These are phyloP conservation scores for Therioaphis trifolii DNA, from an alignment of 2,888 invertebrate species.

Conservation along the genomic window DNA sequence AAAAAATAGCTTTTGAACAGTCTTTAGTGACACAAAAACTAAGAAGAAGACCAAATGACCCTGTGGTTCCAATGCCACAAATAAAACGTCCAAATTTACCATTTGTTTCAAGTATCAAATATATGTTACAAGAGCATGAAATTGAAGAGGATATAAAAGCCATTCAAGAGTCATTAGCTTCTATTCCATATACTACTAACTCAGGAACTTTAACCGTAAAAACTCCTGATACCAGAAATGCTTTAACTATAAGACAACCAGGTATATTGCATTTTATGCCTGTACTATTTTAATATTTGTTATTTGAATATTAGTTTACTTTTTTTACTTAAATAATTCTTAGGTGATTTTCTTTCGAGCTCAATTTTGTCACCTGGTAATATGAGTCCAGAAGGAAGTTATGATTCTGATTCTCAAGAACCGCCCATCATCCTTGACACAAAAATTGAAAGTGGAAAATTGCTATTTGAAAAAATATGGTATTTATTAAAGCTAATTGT, in stretches of 20 bases:
- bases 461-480: slow-evolving; percentile 93
- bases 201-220: slow-evolving; percentile 30
- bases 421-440: slow-evolving; percentile 46
- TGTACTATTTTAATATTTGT: neutral
- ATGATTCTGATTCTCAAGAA: slow-evolving; percentile 44
- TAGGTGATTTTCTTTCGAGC: slow-evolving; percentile 43
- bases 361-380: slow-evolving; percentile 37
- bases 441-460: slow-evolving; percentile 89
- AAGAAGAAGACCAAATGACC: slow-evolving; percentile 92
- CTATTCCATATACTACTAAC: slow-evolving; percentile 25
- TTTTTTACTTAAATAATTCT: neutral
- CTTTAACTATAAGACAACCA: slow-evolving; percentile 71
- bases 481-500: slow-evolving; percentile 65
- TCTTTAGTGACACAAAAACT: slow-evolving; percentile 95
- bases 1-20: slow-evolving; percentile 86
- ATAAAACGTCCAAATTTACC: slow-evolving; percentile 85
- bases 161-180: slow-evolving; percentile 71
- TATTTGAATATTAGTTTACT: neutral
- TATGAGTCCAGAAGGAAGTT: slow-evolving; percentile 52
- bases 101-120: slow-evolving; percentile 83
- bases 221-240: slow-evolving; percentile 70
- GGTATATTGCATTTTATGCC: slow-evolving; percentile 67
- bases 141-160: slow-evolving; percentile 87
- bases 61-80: slow-evolving; percentile 83
- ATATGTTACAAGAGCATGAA: slow-evolving; percentile 89